Conservation (phyloP, 2,797 vertebrate genomes). For the Ataeniobius toweri region DNA sequence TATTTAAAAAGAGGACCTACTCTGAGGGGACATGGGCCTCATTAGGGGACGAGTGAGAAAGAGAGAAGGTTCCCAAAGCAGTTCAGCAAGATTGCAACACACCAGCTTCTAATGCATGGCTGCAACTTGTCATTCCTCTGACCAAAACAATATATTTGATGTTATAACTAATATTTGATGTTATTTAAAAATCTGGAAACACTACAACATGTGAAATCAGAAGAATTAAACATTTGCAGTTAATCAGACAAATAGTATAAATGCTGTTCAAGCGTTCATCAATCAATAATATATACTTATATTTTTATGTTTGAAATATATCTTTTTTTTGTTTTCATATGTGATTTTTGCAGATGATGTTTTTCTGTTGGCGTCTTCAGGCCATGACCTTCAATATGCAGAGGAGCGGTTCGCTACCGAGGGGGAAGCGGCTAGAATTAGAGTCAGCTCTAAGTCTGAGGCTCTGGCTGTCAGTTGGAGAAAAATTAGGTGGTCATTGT, state of each 20-base stretch:
- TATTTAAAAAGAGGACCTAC: conserved; percentile 27
- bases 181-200: not conserved
- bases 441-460: not conserved
- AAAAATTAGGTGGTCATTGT: not conserved
- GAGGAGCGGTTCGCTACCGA: not conserved
- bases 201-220: not conserved
- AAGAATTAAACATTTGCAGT: not conserved
- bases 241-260: not conserved
- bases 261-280: not conserved
- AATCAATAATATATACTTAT: not conserved
- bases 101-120: not conserved
- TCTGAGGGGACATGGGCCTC: conserved; percentile 45
- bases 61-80: conserved; percentile 12
- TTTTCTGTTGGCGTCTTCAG: not conserved
- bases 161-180: not conserved
- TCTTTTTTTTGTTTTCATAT: not conserved
- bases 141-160: not conserved
- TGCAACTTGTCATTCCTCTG: not conserved
- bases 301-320: not conserved
- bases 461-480: not conserved
- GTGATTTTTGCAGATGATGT: not conserved
- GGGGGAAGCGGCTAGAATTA: not conserved
- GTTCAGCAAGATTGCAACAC: conserved; percentile 8
- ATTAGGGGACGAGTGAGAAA: conserved; percentile 30
- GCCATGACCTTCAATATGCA: not conserved